Percentiles rank a stretch among this genome's conserved stretches.
Conservation (phyloP, 2,113 vertebrate genomes). For the Erpornis zantholeuca region DNA sequence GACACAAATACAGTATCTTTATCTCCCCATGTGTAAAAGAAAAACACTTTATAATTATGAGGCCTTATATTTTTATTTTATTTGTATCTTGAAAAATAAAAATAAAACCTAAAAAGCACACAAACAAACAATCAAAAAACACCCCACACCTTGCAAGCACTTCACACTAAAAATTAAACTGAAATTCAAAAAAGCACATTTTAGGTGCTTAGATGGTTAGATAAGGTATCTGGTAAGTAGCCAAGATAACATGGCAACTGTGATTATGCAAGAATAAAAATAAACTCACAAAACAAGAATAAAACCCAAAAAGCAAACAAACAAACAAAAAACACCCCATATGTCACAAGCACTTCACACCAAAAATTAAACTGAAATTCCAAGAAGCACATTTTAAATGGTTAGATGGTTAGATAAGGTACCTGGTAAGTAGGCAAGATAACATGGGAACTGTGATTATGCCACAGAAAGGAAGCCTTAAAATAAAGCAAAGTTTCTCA, state of each 20-base stretch:
- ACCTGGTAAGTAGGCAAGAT: neutral
- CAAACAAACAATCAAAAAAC: neutral
- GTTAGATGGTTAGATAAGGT: neutral
- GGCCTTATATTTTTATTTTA: neutral
- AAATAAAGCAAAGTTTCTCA: neutral
- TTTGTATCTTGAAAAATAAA: neutral
- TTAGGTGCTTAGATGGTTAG: neutral
- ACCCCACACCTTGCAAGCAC: accelerated
- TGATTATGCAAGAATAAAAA: too few species aligned
- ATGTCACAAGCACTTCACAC: accelerated
- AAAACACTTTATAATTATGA: neutral
- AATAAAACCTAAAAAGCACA: neutral
- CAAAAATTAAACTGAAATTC: neutral
- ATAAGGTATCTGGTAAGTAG: neutral
- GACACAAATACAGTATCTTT: neutral
- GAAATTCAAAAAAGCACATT: neutral
- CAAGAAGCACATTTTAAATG: neutral
- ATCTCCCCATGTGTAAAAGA: neutral
- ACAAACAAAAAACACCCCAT: too few species aligned
- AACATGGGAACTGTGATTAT: neutral
- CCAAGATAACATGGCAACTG: neutral
- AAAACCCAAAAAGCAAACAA: neutral
- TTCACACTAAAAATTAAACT: neutral
- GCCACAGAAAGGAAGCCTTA: neutral
- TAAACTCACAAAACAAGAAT: neutral